Evolutionary conservation across 2,797 vertebrate genomes (phyloP), one percentile per base, ranked within the genome.

Genomic region (Acanthurus lineatus): DNA sequence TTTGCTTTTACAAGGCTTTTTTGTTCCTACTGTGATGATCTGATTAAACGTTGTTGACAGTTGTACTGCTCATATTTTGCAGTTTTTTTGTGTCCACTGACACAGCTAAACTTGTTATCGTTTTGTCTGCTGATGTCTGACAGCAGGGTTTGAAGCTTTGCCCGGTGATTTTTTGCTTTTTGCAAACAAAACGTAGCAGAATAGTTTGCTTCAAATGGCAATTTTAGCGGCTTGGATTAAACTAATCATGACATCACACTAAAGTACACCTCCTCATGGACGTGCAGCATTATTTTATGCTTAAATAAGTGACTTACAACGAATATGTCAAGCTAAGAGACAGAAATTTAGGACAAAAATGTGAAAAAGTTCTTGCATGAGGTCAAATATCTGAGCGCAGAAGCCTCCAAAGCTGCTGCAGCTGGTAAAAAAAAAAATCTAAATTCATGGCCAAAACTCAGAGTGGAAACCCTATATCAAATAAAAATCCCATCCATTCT

Each of bases 401-500:
- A 11, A 67, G 54, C 14, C 58, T 60, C 28, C 40, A n/a, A 42
- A 54, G 58, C 53, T 53, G 68, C 65, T 57, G 59, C 58, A 15
- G 6, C 32, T 28, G 2, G 28, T 28, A 28, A n/a, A n/a, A n/a
- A 8, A 16, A 14, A 42, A 59, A 78, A 79, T 65, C 52, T 47
- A 66, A 49, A 71, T 57, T 48, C 14, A 70, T 64, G 45, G 44
- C 40, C 19, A 40, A 71, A 19, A 67, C 72, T 70, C 67, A 40
- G 3, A 42, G 32, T 78, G 64, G 69, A 59, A 85, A 69, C 64
- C 58, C 11, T 9, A 4, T 44, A 83, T 67, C 57, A 51, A 72
- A 47, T 52, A 32, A 32, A 77, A 83, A 78, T 63, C 71, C 58
- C 22, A 71, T 28, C 77, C 52, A 51, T 58, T 48, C 69, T 32